Base-by-base conservation (phyloP, 2,797 vertebrate genomes). In the Sus cebifrons region DNA sequence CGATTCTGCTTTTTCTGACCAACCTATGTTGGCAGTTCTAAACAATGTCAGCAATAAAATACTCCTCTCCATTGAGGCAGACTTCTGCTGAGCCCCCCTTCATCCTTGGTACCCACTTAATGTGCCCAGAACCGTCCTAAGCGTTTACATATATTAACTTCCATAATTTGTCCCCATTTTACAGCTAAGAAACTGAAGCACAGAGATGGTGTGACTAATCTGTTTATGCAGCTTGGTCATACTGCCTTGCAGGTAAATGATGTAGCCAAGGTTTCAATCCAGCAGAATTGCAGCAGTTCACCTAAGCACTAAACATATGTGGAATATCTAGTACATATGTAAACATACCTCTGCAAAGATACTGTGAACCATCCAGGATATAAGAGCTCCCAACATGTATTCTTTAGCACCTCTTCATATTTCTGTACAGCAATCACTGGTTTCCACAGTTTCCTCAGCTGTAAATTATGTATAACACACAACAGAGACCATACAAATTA, bases 21-120 rank as follows among this genome's bases (percentile, higher is more conserved):
- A 86, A 44, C 27, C 6, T 74, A 49, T 58, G 6, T 70, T 96
- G 84, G 52, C 44, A 78, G 21, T 86, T 89, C 27, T 94, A 68
- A 87, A 74, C 56, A 96, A 86, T 20, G 9, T 36, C 40, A 83
- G 54, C 79, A 60, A 89, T 87, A 62, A 88, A 91, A 40, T 58
- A 13, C 6, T 79, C 15, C 27, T 84, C 18, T 23, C 75, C 11
- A 3, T 0, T 17, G 2, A 36, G 25, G 0, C 32, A 23, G 67
- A 29, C 49, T 95, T 89, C 40, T 54, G 21, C 52, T 44, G 60
- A 91, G 83, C 56, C 13, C 3, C 13, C 18, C 17, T 77, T 67
- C n/a, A 54, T 12, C 14, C 36, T 82, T 82, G 44, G 21, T 27
- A 52, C 25, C 18, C 21, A 36, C 18, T 15, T 3, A 13, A 54